phyloP scores from a whole-genome alignment of 2,888 invertebrate species.

The Torymus tubicola region DNA sequence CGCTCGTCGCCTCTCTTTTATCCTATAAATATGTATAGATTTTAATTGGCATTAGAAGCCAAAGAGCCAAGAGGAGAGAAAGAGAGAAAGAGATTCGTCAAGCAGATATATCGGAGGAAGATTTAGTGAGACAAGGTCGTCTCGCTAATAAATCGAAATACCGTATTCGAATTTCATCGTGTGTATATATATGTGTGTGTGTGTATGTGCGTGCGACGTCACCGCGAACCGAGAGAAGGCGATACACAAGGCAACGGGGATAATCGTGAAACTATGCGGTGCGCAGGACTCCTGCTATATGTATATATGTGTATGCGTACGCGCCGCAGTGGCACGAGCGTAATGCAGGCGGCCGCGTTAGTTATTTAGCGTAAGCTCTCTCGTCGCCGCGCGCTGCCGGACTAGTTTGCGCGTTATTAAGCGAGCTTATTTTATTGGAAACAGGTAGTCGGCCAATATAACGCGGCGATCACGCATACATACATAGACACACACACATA shows the following conservation, averaged over 20 bases:
- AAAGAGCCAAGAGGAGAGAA: not conserved
- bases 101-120: constrained; percentile 32
- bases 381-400: constrained; percentile 31
- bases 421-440: constrained; percentile 65
- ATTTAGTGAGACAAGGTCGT: constrained; percentile 44
- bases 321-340: constrained; percentile 16
- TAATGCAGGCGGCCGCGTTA: constrained; percentile 42
- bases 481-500: constrained; percentile 36
- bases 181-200: not conserved
- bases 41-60: constrained; percentile 33
- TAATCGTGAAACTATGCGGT: constrained; percentile 68
- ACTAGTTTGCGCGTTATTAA: constrained; percentile 65
- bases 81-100: not conserved
- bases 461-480: constrained; percentile 7
- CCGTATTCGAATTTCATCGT: constrained; percentile 42
- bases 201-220: not conserved
- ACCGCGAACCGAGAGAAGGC: not conserved
- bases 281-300: not conserved
- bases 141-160: constrained; percentile 50
- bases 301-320: not conserved
- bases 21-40: constrained; percentile 35
- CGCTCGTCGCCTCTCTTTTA: too few species aligned
- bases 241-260: constrained; percentile 10
- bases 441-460: constrained; percentile 62
- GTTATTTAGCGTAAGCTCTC: constrained; percentile 54